phyloP scores from a whole-genome alignment of 2,888 invertebrate genomes.

The Fragum whitleyi region DNA sequence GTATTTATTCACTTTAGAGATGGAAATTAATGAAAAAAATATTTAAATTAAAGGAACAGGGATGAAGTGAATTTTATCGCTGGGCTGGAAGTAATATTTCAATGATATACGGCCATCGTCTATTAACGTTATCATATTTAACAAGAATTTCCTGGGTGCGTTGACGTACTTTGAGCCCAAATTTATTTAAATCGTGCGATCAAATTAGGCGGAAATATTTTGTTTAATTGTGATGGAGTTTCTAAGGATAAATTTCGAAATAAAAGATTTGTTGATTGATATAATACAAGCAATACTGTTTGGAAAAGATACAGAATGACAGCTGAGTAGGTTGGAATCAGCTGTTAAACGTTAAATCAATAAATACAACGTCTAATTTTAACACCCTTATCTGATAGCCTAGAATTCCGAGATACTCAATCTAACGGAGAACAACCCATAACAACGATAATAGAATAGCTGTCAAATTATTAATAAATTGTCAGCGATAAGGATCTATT shows the following conservation, averaged over 20 bases:
- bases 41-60: no score
- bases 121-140: no score
- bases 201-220: background rate
- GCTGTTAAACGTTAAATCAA: background rate
- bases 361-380: background rate
- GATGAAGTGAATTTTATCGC: no score
- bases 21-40: no score
- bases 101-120: no score
- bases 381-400: background rate
- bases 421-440: background rate
- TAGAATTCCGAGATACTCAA: background rate
- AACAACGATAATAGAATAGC: background rate
- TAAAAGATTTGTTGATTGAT: background rate
- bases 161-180: background rate
- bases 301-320: background rate
- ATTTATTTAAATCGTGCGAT: background rate
- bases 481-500: background rate
- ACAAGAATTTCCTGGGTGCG: background rate
- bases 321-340: background rate
- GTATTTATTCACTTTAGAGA: no score
- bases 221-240: background rate
- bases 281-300: background rate
- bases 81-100: no score
- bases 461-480: constrained; percentile 1
- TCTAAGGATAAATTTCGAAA: background rate